These are phyloP conservation scores for Lutjanus argentimaculatus DNA, from an alignment of 2,797 vertebrate species.

Conservation along the genomic window DNA sequence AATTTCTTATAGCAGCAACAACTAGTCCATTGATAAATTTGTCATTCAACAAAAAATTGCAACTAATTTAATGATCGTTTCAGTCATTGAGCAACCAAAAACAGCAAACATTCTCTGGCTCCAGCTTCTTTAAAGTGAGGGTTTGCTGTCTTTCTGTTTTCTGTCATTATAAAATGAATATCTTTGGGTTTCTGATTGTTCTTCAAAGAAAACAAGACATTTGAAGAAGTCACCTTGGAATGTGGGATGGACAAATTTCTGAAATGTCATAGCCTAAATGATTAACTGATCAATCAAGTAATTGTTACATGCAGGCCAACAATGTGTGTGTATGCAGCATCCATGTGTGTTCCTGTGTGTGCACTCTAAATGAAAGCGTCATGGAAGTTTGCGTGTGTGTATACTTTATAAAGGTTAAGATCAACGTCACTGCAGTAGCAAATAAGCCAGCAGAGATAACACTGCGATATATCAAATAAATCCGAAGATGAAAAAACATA, in stretches of 20 bases:
- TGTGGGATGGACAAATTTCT: too few relatives aligned
- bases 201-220: not conserved
- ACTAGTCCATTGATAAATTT: not conserved
- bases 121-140: not conserved
- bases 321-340: not conserved
- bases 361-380: not conserved
- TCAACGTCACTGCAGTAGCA: not conserved
- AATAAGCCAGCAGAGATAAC: constrained; percentile 28
- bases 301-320: not conserved
- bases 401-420: constrained; percentile 3
- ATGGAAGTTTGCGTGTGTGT: not conserved
- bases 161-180: too few relatives aligned
- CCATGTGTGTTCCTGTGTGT: not conserved
- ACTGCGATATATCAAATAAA: constrained; percentile 12
- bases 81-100: not conserved
- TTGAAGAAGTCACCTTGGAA: not conserved
- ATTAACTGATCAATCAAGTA: not conserved
- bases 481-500: not conserved
- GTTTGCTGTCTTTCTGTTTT: too few relatives aligned
- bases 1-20: not conserved
- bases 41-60: not conserved
- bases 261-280: too few relatives aligned
- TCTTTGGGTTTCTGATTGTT: not conserved
- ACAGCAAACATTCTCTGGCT: not conserved
- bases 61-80: not conserved